Conservation (phyloP, 2,888 invertebrate genomes). For the Rotaria macrura region DNA sequence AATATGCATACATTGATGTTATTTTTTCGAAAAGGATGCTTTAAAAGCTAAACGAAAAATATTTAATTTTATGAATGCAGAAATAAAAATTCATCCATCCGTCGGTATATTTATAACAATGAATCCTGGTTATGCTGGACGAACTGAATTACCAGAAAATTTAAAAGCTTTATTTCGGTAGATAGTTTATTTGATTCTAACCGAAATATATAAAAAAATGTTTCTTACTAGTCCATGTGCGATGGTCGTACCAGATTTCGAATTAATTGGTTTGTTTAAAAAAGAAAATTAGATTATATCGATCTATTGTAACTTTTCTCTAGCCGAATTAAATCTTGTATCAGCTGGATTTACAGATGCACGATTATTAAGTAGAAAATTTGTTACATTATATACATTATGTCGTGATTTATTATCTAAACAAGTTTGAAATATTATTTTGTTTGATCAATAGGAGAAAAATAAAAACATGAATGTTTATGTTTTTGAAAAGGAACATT, state of each 20-base stretch:
- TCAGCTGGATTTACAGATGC: slow-evolving; percentile 76
- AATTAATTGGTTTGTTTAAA: slow-evolving; percentile 57
- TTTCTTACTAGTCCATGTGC: slow-evolving; percentile 69
- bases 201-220: neutral
- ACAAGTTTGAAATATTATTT: slow-evolving; percentile 51
- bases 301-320: no score
- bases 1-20: neutral
- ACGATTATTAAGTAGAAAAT: slow-evolving; percentile 60
- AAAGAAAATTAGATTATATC: slow-evolving; percentile 55
- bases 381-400: slow-evolving; percentile 65
- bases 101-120: slow-evolving; percentile 78
- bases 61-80: slow-evolving; percentile 52
- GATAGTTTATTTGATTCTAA: neutral
- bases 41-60: slow-evolving; percentile 54
- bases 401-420: slow-evolving; percentile 76
- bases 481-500: slow-evolving; percentile 57
- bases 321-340: slow-evolving; percentile 75
- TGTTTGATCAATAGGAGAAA: no score
- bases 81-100: slow-evolving; percentile 62
- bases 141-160: slow-evolving; percentile 78
- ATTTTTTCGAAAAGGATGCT: slow-evolving; percentile 55
- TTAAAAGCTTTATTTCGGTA: slow-evolving; percentile 59
- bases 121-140: slow-evolving; percentile 60
- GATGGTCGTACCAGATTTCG: slow-evolving; percentile 78
- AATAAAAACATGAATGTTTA: neutral